These are phyloP conservation scores for Virgularia gustaviana DNA, from an alignment of 92 coral and sea anemone genomes.

Conservation along the genomic window DNA sequence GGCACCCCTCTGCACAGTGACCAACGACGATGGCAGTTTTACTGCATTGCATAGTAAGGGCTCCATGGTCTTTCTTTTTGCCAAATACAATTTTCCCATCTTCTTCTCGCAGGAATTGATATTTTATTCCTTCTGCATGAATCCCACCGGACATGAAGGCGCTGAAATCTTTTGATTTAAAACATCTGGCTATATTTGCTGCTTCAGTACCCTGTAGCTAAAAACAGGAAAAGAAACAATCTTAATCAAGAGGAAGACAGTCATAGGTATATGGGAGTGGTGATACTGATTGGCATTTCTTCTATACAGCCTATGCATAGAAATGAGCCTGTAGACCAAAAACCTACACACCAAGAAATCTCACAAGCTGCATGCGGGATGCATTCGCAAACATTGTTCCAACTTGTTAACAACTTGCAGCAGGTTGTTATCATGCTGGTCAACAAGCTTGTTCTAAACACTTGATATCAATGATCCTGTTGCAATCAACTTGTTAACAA, in stretches of 20 bases:
- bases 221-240: not conserved
- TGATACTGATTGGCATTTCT: not conserved
- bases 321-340: too few species aligned
- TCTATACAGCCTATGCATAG: too few species aligned
- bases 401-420: too few species aligned
- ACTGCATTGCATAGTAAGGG: conserved; percentile 55
- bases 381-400: too few species aligned
- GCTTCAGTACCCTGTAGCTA: conserved; percentile 42
- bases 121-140: conserved; percentile 51
- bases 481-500: too few species aligned
- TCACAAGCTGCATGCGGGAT: too few species aligned
- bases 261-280: not conserved
- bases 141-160: conserved; percentile 51
- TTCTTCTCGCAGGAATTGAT: conserved; percentile 62
- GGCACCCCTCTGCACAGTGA: conserved; percentile 62
- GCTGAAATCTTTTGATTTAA: conserved; percentile 54
- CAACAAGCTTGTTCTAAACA: too few species aligned
- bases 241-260: too few species aligned
- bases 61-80: conserved; percentile 55
- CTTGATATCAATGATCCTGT: too few species aligned
- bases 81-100: conserved; percentile 54
- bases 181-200: conserved; percentile 49
- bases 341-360: too few species aligned
- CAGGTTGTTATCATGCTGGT: too few species aligned
- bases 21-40: conserved; percentile 72